Base-by-base conservation (phyloP, 2,888 invertebrate genomes). In the Pseudolycoriella hygida region DNA sequence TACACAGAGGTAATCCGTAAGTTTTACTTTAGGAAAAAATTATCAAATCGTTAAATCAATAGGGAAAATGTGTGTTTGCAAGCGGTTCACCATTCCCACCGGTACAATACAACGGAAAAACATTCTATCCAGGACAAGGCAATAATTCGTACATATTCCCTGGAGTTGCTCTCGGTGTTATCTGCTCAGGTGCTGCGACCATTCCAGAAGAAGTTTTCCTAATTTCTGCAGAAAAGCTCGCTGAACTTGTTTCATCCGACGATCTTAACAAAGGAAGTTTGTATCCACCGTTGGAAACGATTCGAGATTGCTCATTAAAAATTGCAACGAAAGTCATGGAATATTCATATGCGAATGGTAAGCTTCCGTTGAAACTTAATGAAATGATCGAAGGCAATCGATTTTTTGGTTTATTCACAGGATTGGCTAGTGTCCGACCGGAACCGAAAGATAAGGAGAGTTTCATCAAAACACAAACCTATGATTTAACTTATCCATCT, bases 91-190 rank as follows among this genome's bases (percentile, higher is more conserved):
- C 98, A 12, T 98, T 98, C 68, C 75, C 78, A 43, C 84, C 89
- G 1, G 87, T 92, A 47, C 77, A 72, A 44, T 71, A 80, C 47
- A 77, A 85, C 51, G 90, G 88, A 1, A 79, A 83, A 60, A 77
- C 77, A 8, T 81, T 76, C 61, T 67, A 77, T 56, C 93, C 98
- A 1, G 98, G 98, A 0, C 98, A 99, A 67, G 98, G 98, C 48
- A 96, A 96, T 69, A 96, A 96, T 68, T 80, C 94, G 1, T 96
- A 96, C 68, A 90, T 96, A 64, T 94, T 93, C 76, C 97, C 98
- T 15, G 98, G 96, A 3, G 73, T 93, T 53, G 93, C 93, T 18
- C 74, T 98, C 40, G 97, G 87, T 50, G 80, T 85, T 46, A 79
- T 96, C 53, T 80, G 82, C 56, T 84, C 88, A 52, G 90, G 92